Conservation (phyloP, 2,797 vertebrate genomes). For the Anas capensis region DNA sequence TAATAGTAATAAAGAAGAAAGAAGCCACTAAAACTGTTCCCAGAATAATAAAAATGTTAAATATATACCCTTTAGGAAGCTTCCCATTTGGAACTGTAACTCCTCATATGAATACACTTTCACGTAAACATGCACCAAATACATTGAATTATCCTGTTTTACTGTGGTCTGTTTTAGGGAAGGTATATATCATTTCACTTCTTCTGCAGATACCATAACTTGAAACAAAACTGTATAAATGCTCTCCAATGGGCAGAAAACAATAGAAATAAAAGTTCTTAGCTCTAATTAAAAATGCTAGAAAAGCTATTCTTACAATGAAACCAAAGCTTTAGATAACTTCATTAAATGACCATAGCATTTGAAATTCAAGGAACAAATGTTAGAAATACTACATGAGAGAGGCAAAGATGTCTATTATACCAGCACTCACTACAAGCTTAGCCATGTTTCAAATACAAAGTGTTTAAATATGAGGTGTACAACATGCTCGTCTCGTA, state of each 20-base stretch:
- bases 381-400: neutral
- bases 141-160: neutral
- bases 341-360: neutral
- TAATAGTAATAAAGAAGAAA: constrained; percentile 25
- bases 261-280: neutral
- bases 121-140: neutral
- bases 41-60: neutral
- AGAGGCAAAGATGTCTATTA: neutral
- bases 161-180: neutral
- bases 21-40: neutral
- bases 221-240: neutral
- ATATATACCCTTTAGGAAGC: neutral
- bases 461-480: neutral
- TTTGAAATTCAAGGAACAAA: neutral
- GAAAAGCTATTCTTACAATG: neutral
- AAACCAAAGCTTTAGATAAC: neutral
- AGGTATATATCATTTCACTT: neutral
- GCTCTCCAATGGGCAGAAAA: neutral
- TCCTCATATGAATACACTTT: neutral
- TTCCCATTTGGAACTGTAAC: neutral
- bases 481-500: neutral
- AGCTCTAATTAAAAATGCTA: neutral
- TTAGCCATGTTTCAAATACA: neutral
- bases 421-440: neutral
- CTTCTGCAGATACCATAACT: neutral